Evolutionary conservation across 2,888 invertebrate species (phyloP).

Genomic region (Epistrophe eligans): DNA sequence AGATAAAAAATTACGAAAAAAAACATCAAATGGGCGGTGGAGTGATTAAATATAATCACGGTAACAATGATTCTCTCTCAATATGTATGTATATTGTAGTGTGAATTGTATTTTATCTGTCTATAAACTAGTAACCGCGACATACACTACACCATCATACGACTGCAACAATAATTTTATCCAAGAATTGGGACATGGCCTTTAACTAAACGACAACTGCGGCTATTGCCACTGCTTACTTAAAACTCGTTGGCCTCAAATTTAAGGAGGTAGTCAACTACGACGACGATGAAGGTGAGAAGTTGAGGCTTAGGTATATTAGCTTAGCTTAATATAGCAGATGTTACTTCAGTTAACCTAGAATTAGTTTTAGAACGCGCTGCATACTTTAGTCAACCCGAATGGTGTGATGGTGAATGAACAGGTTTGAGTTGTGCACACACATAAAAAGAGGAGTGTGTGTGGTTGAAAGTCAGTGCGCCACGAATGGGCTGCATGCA

Average conservation of each 20-base stretch:
- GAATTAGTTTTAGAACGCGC: conserved; percentile 40
- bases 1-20: not conserved
- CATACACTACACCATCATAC: not conserved
- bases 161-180: conserved; percentile 21
- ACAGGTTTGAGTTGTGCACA: conserved; percentile 36
- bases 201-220: conserved; percentile 30
- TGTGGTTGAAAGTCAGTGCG: not conserved
- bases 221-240: conserved; percentile 25
- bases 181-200: conserved; percentile 58
- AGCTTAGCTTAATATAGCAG: conserved; percentile 20
- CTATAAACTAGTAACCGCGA: not conserved
- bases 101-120: conserved; percentile 6
- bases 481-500: not conserved
- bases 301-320: not conserved
- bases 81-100: not conserved
- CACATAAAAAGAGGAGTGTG: not conserved
- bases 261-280: conserved; percentile 53
- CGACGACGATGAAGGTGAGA: not conserved
- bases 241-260: conserved; percentile 64
- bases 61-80: conserved; percentile 13
- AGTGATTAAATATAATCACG: conserved; percentile 19
- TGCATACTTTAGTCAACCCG: conserved; percentile 16
- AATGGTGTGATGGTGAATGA: conserved; percentile 18
- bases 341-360: conserved; percentile 59
- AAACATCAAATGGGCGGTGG: conserved; percentile 31